phyloP scores from a whole-genome alignment of 2,888 invertebrate species.

The Platypus cylindrus region DNA sequence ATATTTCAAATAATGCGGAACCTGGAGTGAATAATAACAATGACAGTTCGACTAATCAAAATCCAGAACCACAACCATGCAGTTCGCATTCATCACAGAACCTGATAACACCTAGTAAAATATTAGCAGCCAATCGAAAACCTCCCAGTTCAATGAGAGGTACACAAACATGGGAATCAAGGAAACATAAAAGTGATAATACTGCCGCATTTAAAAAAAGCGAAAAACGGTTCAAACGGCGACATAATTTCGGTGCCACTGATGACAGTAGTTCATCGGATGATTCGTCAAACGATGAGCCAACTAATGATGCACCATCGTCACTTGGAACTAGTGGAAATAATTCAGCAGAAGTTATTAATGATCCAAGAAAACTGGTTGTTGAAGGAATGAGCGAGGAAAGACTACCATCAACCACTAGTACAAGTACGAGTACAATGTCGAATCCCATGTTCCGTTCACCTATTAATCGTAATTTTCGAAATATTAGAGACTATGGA shows the following conservation, averaged over 20 bases:
- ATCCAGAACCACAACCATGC: constrained; percentile 5
- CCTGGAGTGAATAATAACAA: background rate
- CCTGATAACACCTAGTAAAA: constrained; percentile 24
- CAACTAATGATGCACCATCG: background rate
- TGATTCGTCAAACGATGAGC: constrained; percentile 5
- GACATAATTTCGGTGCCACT: too few species aligned
- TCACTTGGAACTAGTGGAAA: background rate
- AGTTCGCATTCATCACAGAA: constrained; percentile 12
- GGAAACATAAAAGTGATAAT: constrained; percentile 21
- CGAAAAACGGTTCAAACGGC: constrained; percentile 15
- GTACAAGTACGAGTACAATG: background rate
- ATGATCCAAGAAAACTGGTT: too few species aligned
- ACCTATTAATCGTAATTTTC: background rate
- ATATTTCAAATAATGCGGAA: background rate
- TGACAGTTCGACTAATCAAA: background rate
- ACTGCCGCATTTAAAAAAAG: constrained; percentile 5
- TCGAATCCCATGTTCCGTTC: background rate
- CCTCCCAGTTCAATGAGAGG: constrained; percentile 19
- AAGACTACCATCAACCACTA: too few species aligned
- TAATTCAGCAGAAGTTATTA: background rate
- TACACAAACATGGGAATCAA: constrained; percentile 23
- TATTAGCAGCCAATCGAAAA: constrained; percentile 21
- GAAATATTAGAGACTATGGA: background rate
- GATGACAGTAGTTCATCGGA: constrained; percentile 10
- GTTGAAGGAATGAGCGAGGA: too few species aligned